Evolutionary conservation across 2,888 invertebrate species (phyloP).

Genomic region (Lottia scabra): DNA sequence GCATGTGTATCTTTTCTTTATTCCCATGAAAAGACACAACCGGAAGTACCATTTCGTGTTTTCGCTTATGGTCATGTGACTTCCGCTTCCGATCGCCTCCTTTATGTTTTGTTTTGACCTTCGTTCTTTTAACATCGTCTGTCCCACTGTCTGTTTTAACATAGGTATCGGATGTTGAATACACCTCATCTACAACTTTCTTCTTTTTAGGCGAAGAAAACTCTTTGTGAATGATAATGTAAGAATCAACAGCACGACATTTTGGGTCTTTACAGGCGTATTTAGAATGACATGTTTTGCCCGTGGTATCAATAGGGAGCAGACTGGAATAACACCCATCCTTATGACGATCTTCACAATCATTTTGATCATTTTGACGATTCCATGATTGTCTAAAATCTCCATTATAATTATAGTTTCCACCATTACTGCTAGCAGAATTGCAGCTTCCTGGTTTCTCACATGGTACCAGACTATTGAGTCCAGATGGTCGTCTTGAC

Average conservation of each 20-base stretch:
- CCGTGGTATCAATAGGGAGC: neutral
- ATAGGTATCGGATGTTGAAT: slow-evolving; percentile 13
- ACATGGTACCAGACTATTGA: slow-evolving; percentile 40
- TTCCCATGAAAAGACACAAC: slow-evolving; percentile 22
- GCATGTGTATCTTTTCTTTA: slow-evolving; percentile 19
- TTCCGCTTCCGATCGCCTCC: neutral
- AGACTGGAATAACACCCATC: slow-evolving; percentile 5
- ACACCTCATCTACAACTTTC: slow-evolving; percentile 9
- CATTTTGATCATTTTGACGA: neutral
- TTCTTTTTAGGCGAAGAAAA: slow-evolving; percentile 15
- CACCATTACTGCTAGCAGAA: slow-evolving; percentile 39
- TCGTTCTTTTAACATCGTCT: neutral
- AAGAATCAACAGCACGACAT: slow-evolving; percentile 6
- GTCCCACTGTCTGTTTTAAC: slow-evolving; percentile 7
- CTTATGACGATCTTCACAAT: neutral
- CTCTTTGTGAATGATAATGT: slow-evolving; percentile 15
- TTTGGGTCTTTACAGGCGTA: neutral
- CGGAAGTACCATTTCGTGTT: slow-evolving; percentile 20
- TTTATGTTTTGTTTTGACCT: neutral
- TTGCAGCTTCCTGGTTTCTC: slow-evolving; percentile 46
- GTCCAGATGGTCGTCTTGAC: slow-evolving; percentile 42
- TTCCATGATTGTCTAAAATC: neutral
- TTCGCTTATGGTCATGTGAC: neutral
- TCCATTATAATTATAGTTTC: slow-evolving; percentile 20
- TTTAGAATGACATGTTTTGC: neutral